Conservation (phyloP, 2,888 invertebrate species). For the Epinotia nisella region DNA sequence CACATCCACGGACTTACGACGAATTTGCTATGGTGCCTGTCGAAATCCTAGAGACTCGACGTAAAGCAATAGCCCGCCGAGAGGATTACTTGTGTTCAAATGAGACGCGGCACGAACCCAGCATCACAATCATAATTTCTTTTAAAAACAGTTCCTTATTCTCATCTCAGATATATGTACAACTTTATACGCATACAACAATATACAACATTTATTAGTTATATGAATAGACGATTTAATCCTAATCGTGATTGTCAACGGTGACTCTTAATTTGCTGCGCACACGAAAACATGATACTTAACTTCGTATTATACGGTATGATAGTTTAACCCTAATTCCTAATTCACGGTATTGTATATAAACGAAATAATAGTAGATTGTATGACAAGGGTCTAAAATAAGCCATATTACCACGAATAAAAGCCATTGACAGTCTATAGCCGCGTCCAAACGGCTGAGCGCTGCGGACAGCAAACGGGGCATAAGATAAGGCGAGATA, state of each 20-base stretch:
- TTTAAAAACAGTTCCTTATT: not conserved
- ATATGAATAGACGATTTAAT: not conserved
- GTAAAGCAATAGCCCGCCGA: constrained; percentile 15
- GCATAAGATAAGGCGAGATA: no score
- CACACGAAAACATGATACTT: not conserved
- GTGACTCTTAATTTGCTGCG: not conserved
- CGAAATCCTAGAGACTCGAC: constrained; percentile 27
- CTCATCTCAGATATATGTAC: not conserved
- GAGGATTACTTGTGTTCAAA: constrained; percentile 10
- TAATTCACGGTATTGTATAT: not conserved
- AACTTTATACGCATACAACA: not conserved
- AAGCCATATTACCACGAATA: no score
- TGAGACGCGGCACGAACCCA: not conserved
- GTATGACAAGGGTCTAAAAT: no score
- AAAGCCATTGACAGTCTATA: no score
- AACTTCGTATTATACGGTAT: not conserved
- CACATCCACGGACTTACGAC: constrained; percentile 64
- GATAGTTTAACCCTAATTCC: no score
- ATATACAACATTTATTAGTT: no score
- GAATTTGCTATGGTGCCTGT: constrained; percentile 52
- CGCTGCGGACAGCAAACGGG: no score
- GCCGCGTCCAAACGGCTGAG: no score
- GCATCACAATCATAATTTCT: not conserved
- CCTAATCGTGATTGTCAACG: not conserved
- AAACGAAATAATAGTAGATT: not conserved